Evolutionary conservation across 2,113 vertebrate species (phyloP), one percentile per base, ranked within the genome.

Genomic region (Dipodomys merriami): DNA sequence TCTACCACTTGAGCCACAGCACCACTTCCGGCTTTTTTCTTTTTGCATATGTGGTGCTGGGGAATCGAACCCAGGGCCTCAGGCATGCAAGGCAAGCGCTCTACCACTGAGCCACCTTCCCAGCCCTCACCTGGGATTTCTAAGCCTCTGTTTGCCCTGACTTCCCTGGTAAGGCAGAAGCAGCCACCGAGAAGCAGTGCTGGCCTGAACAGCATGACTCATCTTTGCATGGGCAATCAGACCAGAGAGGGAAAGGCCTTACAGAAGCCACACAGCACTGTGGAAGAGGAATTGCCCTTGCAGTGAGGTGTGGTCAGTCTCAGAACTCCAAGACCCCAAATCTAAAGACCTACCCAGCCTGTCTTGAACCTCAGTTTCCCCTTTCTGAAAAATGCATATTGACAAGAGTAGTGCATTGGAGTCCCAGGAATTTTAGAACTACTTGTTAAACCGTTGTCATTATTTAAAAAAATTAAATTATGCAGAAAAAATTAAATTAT

Each of bases 341-440:
- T 6, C 4, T 29, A 10, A 4, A 27, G 46, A n/a, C 64, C n/a
- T 60, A 35, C 7, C 22, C 20, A 7, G 8, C 33, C 62, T 22
- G 22, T 33, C 29, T 39, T 12, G 11, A 83, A 23, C 69, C 71
- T 93, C 57, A 65, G 73, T 95, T 85, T 95, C 23, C 79, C 65
- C 65, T 39, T 85, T 74, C 85, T 88, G 33, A 72, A 83, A 72
- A 53, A 65, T 13, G 72, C 22, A 20, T 71, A 44, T 67, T 69
- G 67, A 11, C 57, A 29, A 53, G 11, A 33, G 23, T 13, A 71
- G 6, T 4, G n/a, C 6, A 2, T 16, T 4, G 53, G 53, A 12
- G 53, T 57, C 15, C 53, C 53, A 57, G 53, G 53, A 57, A 57
- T 80, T 71, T 83, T 33, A 57, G 83, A 79, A 79, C 68, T 83